Evolutionary conservation across 2,888 invertebrate genomes (phyloP), one percentile per base, ranked within the genome.

Genomic region (Eupsilia transversa): DNA sequence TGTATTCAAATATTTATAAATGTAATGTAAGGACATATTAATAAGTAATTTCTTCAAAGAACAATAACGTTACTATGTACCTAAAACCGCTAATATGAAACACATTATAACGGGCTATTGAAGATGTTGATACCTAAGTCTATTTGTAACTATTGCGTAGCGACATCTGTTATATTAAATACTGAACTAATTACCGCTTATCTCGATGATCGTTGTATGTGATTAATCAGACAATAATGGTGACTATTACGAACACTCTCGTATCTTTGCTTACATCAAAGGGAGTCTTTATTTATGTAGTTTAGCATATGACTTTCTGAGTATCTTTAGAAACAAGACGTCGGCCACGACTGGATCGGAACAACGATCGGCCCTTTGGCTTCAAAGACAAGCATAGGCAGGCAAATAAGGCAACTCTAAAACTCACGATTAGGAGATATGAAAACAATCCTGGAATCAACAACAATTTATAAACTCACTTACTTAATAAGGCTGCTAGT

Each of bases 141-240:
- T 27, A 30, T 71, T 69, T 9, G 57, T 41, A n/a, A n/a, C n/a
- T n/a, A 5, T 7, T 27, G 5, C 10, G 38, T 77, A 68, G 68
- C 65, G 84, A 56, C 80, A 84, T 84, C 80, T 80, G 27, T 80
- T 67, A 67, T 49, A 2, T n/a, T 54, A 9, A 54, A 33, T 54
- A 46, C 10, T 20, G 14, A 57, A 65, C 20, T 35, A 38, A 60
- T 43, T 30, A 27, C 30, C 30, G n/a, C n/a, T 35, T 60, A 79
- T 33, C 14, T 33, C 38, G 9, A 54, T 33, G 14, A 79, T 72
- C 30, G 52, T 54, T n/a, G 2, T 17, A 7, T 12, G 35, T 17
- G 27, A 17, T 27, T 46, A 20, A 20, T 52, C 12, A 33, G 27
- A 72, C 27, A 56, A 6, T 43, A n/a, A 23, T 12, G 27, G 23